phyloP scores from a whole-genome alignment of 2,888 invertebrate genomes.

The Xestia c-nigrum region DNA sequence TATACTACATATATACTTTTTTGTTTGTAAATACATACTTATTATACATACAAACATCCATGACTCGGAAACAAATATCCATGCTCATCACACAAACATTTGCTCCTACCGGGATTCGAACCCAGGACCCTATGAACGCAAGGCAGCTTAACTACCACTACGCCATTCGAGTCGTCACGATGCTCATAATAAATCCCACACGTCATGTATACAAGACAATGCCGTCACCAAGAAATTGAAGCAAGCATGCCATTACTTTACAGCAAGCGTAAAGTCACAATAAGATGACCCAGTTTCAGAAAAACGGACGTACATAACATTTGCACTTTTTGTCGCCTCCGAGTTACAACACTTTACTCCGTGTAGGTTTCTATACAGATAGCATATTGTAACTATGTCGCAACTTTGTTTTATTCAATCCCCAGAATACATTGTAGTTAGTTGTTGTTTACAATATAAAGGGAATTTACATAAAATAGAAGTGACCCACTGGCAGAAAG shows the following conservation, averaged over 20 bases:
- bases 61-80: too few species aligned
- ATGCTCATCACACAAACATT: too few species aligned
- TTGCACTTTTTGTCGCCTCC: conserved; percentile 71
- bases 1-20: too few species aligned
- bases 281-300: conserved; percentile 74
- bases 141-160: too few species aligned
- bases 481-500: not conserved
- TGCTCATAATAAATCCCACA: conserved; percentile 16
- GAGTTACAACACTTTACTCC: conserved; percentile 49
- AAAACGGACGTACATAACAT: conserved; percentile 70
- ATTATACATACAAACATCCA: too few species aligned
- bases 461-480: conserved; percentile 17
- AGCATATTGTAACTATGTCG: conserved; percentile 38
- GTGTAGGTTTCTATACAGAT: conserved; percentile 37
- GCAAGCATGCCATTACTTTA: conserved; percentile 66
- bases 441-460: conserved; percentile 21
- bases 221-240: conserved; percentile 55
- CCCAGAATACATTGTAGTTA: conserved; percentile 16
- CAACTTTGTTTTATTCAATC: conserved; percentile 31
- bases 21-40: too few species aligned
- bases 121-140: too few species aligned
- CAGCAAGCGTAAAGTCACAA: conserved; percentile 69
- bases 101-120: too few species aligned
- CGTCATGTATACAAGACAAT: conserved; percentile 39
- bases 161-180: too few species aligned